A percentile compares a stretch with the other conserved stretches of the same genome.
Evolutionary conservation across 2,113 vertebrate genomes (phyloP).

Genomic region (Microtus ochrogaster): DNA sequence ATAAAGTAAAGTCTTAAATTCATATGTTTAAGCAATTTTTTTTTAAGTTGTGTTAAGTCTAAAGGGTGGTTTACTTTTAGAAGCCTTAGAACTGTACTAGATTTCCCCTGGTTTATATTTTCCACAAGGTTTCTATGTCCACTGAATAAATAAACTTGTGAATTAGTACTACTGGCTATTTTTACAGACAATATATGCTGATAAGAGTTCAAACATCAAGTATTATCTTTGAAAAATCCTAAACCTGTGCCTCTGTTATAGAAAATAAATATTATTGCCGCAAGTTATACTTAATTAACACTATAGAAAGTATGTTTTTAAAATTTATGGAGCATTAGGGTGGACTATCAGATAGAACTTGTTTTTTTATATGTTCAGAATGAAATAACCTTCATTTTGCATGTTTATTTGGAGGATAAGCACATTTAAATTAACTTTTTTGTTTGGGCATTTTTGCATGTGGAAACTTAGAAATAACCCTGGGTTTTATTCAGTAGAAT

Average conservation of each 20-base stretch:
- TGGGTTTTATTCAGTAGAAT: neutral
- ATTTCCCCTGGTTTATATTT: conserved; percentile 61
- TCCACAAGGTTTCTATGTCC: conserved; percentile 63
- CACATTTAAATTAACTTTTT: neutral
- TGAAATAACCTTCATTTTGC: conserved; percentile 32
- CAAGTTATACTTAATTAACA: conserved; percentile 48
- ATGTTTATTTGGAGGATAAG: conserved; percentile 44
- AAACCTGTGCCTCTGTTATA: conserved; percentile 66
- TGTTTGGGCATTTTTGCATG: conserved; percentile 47
- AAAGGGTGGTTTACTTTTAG: conserved; percentile 81
- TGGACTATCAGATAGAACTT: conserved; percentile 40
- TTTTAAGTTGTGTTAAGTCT: conserved; percentile 85
- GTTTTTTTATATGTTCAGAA: conserved; percentile 31
- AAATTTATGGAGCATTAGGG: conserved; percentile 13
- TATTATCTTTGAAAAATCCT: conserved; percentile 78
- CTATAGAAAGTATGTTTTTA: conserved; percentile 47
- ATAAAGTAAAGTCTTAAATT: conserved; percentile 93
- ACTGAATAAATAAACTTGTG: conserved; percentile 76
- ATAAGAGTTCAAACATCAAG: conserved; percentile 77
- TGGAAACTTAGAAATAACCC: conserved; percentile 9
- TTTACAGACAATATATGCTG: conserved; percentile 82
- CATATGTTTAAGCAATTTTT: conserved; percentile 90
- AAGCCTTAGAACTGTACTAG: conserved; percentile 68
- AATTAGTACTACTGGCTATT: conserved; percentile 83
- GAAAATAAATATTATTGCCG: conserved; percentile 41